phyloP scores from a whole-genome alignment of 1,140 invertebrate genomes.

The Lucilia sericata region DNA sequence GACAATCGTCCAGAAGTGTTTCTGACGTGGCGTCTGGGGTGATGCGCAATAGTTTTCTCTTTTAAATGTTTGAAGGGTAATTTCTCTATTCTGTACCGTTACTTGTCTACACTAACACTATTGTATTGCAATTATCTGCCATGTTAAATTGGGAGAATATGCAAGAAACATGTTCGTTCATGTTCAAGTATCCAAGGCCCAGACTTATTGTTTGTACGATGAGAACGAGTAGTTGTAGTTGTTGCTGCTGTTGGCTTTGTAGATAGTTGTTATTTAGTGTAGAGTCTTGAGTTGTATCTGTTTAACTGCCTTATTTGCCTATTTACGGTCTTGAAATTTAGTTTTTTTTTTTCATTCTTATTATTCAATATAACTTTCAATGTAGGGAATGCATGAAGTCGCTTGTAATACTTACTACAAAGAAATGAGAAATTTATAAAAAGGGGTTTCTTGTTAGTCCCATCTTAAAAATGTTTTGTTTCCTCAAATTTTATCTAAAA shows the following conservation, averaged over 20 bases:
- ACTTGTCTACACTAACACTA: not conserved
- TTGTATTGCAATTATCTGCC: conserved; percentile 41
- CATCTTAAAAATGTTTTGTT: too few species aligned
- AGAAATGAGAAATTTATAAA: too few species aligned
- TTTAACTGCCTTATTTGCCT: conserved; percentile 39
- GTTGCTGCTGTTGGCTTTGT: not conserved
- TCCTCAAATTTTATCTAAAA: too few species aligned
- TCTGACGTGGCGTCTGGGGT: too few species aligned
- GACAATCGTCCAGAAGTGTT: too few species aligned
- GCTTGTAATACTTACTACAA: too few species aligned
- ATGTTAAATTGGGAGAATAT: conserved; percentile 33
- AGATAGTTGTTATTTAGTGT: not conserved
- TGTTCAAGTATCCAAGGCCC: conserved; percentile 20
- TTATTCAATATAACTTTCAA: not conserved
- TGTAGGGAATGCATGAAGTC: not conserved
- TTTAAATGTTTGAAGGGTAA: too few species aligned
- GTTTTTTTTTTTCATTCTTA: not conserved
- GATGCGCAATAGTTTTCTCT: too few species aligned
- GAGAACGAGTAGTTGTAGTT: not conserved
- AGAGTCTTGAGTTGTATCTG: not conserved
- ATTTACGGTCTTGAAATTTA: not conserved
- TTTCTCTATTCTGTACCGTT: not conserved
- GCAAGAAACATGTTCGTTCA: conserved; percentile 2
- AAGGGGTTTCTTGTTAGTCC: too few species aligned
- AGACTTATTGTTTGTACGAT: not conserved